A percentile compares a stretch with the other conserved stretches of the same genome.
These are phyloP conservation scores for Ditula angustiorana DNA, from an alignment of 2,888 invertebrate genomes.

Conservation along the genomic window DNA sequence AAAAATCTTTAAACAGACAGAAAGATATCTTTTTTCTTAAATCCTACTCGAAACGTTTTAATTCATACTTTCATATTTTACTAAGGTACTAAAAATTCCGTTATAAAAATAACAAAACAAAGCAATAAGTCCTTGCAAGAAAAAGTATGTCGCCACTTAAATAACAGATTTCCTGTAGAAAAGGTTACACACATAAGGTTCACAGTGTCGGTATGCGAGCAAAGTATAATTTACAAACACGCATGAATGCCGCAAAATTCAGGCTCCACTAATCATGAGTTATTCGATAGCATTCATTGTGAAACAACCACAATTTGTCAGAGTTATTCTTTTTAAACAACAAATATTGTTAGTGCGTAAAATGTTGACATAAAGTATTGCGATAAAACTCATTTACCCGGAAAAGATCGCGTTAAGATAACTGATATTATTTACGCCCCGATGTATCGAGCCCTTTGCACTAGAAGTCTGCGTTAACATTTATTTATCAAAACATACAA, in stretches of 20 bases:
- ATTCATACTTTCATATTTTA: too few species aligned
- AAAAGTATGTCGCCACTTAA: neutral
- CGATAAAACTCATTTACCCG: neutral
- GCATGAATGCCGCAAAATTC: conserved; percentile 34
- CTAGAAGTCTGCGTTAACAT: too few species aligned
- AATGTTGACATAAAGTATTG: neutral
- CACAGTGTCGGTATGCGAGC: conserved; percentile 16
- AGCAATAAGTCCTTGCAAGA: neutral
- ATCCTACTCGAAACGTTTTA: too few species aligned
- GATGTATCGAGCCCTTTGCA: neutral
- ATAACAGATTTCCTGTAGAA: conserved; percentile 8
- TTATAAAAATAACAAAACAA: neutral
- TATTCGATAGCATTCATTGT: conserved; percentile 31
- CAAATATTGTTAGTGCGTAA: neutral
- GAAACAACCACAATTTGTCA: conserved; percentile 11
- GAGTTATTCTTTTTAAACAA: neutral
- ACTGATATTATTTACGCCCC: neutral
- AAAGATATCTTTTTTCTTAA: too few species aligned
- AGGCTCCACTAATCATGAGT: conserved; percentile 36
- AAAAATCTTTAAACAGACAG: too few species aligned
- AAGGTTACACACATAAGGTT: conserved; percentile 31
- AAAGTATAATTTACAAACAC: conserved; percentile 31
- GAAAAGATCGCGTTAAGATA: neutral
- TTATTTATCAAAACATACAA: too few species aligned
- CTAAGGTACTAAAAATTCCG: too few species aligned